Conservation (phyloP, 2,888 invertebrate species). For the Pterostichus niger region DNA sequence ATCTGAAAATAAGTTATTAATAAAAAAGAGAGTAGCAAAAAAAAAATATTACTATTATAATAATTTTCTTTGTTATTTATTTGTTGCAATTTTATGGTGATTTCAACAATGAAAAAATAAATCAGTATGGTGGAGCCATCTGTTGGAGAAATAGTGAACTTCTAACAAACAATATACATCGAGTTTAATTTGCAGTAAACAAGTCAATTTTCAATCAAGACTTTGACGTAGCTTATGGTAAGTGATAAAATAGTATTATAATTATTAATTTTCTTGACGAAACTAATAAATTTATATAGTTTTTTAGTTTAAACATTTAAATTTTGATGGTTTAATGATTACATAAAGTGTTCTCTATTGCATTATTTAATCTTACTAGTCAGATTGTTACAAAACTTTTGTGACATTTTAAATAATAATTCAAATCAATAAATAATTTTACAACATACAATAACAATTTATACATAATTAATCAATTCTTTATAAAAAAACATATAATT, state of each 20-base stretch:
- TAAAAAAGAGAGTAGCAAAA: too few relatives aligned
- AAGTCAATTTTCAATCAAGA: too few relatives aligned
- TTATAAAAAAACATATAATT: slow-evolving; percentile 3
- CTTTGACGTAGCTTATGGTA: too few relatives aligned
- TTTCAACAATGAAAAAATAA: neutral
- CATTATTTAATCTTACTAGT: too few relatives aligned
- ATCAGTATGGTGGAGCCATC: too few relatives aligned
- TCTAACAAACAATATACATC: neutral
- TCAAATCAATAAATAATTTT: neutral
- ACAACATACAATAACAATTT: neutral
- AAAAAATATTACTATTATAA: neutral
- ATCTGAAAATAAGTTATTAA: too few relatives aligned
- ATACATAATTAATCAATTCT: neutral
- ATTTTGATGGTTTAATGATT: too few relatives aligned
- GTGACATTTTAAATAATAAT: neutral
- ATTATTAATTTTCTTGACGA: too few relatives aligned
- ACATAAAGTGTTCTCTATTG: too few relatives aligned
- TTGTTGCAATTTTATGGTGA: neutral
- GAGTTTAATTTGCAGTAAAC: neutral
- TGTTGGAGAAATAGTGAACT: neutral
- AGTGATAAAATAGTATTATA: too few relatives aligned
- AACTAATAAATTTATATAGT: too few relatives aligned
- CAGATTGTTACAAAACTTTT: slow-evolving; percentile 1
- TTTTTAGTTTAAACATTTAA: too few relatives aligned
- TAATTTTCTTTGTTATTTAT: neutral